Base-by-base conservation (phyloP, 1,140 invertebrate genomes). In the Andricus grossulariae region DNA sequence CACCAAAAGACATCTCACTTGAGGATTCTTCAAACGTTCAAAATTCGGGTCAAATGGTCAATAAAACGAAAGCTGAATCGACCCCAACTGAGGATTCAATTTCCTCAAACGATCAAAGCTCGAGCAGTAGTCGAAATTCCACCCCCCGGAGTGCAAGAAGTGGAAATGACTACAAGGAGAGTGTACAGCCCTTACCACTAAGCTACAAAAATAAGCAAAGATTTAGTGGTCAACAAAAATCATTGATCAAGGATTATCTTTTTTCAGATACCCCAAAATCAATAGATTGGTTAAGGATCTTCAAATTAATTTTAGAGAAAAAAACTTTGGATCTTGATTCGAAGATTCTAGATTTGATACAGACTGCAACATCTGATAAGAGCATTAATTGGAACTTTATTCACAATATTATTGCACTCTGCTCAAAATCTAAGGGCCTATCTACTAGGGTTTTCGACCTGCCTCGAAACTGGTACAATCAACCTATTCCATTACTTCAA, bases 31-130 rank as follows among this genome's bases (percentile, higher is more conserved):
- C 52, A 18, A 19, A 15, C 18, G n/a, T 19, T 18, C n/a, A 54
- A 54, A 54, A 54, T 54, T 54, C 18, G n/a, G 18, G 16, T 18
- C 52, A 19, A 54, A 54, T 54, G 18, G 15, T 50, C 45, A 50
- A 16, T 72, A 16, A 72, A 50, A 72, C 16, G 71, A 18, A 49
- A 49, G 45, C 49, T 72, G 12, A 70, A 70, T 21, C 19, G 19
- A 70, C 60, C 13, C 19, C 25, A 72, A 51, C 49, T 50, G 16
- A 45, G 12, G 49, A 72, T 72, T 72, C 71, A 72, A 72, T 72
- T 72, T 72, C 49, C 32, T 19, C 39, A 72, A 45, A 50, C 71
- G 71, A 50, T 50, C 25, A 50, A 39, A 72, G 16, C 71, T 49
- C 18, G 32, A 45, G 39, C 39, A 45, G 10, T 11, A 45, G 8